Evolutionary conservation across 2,113 vertebrate species (phyloP).

Genomic region (Porphyrio hochstetteri): DNA sequence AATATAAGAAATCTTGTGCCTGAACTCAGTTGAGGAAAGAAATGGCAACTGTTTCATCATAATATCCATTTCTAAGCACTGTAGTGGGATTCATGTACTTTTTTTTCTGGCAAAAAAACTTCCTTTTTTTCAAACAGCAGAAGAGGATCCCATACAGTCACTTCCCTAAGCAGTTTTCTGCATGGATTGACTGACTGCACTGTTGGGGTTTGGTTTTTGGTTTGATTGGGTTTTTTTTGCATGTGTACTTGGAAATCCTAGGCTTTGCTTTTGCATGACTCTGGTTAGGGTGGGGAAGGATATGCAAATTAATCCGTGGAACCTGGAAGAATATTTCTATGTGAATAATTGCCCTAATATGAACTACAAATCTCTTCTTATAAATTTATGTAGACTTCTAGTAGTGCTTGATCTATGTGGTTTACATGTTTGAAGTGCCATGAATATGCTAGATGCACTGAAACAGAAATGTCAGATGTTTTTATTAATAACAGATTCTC

Average conservation of each 20-base stretch:
- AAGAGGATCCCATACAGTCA: not conserved
- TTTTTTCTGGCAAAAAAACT: not conserved
- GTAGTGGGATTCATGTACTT: not conserved
- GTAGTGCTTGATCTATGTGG: not conserved
- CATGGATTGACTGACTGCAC: not conserved
- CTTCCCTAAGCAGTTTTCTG: not conserved
- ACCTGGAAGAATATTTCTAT: not conserved
- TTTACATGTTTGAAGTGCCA: not conserved
- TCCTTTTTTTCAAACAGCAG: not conserved
- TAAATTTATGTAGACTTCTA: not conserved
- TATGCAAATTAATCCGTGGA: not conserved
- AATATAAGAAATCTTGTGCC: not conserved
- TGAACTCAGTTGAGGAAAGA: not conserved
- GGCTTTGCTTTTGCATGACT: not conserved
- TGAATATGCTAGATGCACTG: not conserved
- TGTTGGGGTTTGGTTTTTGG: not conserved
- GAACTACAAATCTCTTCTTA: not conserved
- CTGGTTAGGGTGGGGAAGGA: not conserved
- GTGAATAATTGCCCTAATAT: not conserved
- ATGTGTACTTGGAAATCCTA: not conserved
- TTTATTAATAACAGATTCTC: not conserved
- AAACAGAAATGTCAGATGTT: not conserved
- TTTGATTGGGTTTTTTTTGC: not conserved
- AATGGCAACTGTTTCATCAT: not conserved
- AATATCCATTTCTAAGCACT: not conserved